Evolutionary conservation across 2,113 vertebrate species (phyloP).

Genomic region (Antigone vipio): DNA sequence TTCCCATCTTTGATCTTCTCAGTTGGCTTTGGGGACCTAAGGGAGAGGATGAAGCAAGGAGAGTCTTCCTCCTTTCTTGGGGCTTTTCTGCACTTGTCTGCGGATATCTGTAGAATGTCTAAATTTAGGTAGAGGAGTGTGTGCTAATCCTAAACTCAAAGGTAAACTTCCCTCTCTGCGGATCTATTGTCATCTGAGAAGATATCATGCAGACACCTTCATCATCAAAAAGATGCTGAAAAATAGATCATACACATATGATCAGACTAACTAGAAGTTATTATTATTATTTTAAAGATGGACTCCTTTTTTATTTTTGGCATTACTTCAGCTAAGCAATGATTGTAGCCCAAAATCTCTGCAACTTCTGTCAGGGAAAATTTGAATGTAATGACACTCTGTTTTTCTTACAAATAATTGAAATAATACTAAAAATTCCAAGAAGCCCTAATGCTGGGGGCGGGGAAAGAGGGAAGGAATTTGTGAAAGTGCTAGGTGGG

Average conservation of each 20-base stretch:
- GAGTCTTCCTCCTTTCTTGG: not conserved
- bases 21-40: not conserved
- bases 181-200: not conserved
- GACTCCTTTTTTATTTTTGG: not conserved
- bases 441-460: not conserved
- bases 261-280: not conserved
- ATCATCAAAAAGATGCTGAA: not conserved
- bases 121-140: not conserved
- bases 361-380: conserved; percentile 21
- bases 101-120: not conserved
- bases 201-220: not conserved
- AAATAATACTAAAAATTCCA: conserved; percentile 33
- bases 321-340: not conserved
- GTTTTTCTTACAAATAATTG: conserved; percentile 50
- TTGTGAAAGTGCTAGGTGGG: conserved; percentile 44
- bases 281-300: not conserved
- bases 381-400: not conserved
- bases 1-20: not conserved
- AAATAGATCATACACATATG: not conserved
- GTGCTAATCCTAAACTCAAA: not conserved
- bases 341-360: not conserved
- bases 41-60: not conserved
- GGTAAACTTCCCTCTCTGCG: not conserved
- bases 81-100: not conserved
- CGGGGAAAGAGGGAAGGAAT: not conserved